phyloP scores from a whole-genome alignment of 2,888 invertebrate species.

The Agrochola circellaris region DNA sequence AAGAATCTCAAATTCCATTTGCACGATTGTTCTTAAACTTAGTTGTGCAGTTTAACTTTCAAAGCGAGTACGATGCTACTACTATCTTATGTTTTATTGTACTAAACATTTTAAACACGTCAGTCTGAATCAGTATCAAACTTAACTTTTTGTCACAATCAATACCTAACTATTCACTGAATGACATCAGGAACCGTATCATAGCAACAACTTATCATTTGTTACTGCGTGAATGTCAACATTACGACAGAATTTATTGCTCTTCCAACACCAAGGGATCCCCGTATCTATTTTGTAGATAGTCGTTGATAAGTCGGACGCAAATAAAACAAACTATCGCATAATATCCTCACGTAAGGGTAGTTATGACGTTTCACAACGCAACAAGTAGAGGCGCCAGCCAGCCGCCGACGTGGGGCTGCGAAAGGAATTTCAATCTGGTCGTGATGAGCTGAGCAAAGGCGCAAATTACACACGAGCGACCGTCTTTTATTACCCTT shows the following conservation, averaged over 20 bases:
- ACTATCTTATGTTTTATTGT: constrained; percentile 5
- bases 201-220: constrained; percentile 23
- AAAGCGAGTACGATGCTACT: constrained; percentile 23
- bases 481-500: constrained; percentile 76
- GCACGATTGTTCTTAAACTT: constrained; percentile 52
- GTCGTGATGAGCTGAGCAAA: constrained; percentile 84
- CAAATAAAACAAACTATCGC: constrained; percentile 78
- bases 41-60: constrained; percentile 38
- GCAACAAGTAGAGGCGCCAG: constrained; percentile 88
- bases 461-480: constrained; percentile 86
- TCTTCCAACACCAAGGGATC: constrained; percentile 20
- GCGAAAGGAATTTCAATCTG: constrained; percentile 89
- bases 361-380: constrained; percentile 85
- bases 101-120: constrained; percentile 16
- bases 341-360: constrained; percentile 83
- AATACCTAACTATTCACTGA: neutral
- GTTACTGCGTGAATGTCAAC: constrained; percentile 23
- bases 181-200: constrained; percentile 12
- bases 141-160: neutral
- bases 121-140: neutral
- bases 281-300: constrained; percentile 46
- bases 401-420: constrained; percentile 80
- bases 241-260: constrained; percentile 45
- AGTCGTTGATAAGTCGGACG: constrained; percentile 69
- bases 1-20: constrained; percentile 50